Evolutionary conservation across 2,113 vertebrate genomes (phyloP).

Genomic region (Zapus hudsonius): DNA sequence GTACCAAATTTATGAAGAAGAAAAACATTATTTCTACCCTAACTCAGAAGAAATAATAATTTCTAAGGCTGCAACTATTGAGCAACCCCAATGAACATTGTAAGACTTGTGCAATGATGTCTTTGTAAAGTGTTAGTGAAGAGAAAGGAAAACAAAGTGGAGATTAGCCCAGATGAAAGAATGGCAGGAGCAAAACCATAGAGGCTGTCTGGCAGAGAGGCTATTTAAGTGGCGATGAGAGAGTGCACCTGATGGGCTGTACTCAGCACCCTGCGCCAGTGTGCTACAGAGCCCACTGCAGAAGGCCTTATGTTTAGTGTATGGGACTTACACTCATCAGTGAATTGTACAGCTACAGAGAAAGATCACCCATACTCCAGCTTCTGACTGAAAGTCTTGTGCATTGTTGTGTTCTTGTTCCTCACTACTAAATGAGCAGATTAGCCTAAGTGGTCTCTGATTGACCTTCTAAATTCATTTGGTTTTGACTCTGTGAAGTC

Average conservation of each 20-base stretch:
- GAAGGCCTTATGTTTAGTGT: too few relatives aligned
- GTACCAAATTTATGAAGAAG: not conserved
- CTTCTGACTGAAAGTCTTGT: not conserved
- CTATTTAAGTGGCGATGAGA: not conserved
- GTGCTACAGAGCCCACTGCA: too few relatives aligned
- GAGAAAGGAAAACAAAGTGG: not conserved
- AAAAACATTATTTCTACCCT: not conserved
- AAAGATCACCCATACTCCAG: not conserved
- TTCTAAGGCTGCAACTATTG: not conserved
- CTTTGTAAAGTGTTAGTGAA: not conserved
- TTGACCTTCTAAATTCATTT: not conserved
- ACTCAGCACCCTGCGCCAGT: rapidly evolving
- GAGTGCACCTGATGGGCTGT: not conserved
- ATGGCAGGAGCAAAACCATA: not conserved
- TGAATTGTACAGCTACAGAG: too few relatives aligned
- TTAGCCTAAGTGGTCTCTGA: not conserved
- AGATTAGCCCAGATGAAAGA: not conserved
- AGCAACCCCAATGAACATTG: not conserved
- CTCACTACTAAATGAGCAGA: not conserved
- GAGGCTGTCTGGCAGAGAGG: not conserved
- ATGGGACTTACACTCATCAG: not conserved
- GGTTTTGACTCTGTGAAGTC: not conserved
- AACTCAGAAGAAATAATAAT: not conserved
- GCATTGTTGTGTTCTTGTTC: not conserved
- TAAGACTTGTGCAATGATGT: not conserved